Base-by-base conservation (phyloP, 2,113 vertebrate species). In the Aphelocoma coerulescens region DNA sequence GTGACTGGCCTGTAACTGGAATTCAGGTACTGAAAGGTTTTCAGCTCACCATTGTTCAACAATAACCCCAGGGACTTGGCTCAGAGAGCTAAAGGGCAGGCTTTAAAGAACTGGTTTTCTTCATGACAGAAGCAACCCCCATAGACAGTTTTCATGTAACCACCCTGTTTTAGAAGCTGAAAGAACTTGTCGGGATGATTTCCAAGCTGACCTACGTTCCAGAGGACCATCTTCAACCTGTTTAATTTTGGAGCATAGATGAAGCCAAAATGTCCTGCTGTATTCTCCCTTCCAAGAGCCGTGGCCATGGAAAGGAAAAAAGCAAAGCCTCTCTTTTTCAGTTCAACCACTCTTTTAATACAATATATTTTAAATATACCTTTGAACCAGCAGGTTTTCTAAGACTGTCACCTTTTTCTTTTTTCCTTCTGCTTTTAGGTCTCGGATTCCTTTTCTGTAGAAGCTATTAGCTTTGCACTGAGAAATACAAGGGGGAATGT, bases 401-500 rank as follows among this genome's bases (percentile, higher is more conserved):
- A 79, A 85, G 84, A 72, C 55, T 66, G 62, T 62, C 55, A 62
- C 48, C 27, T 91, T 86, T 89, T 85, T 71, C 69, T 87, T 82
- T 61, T 82, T 79, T 63, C 61, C 67, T 93, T 90, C 54, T 61
- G 58, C 85, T 93, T 76, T 66, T 58, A 79, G 35, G 46, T 76
- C 51, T 96, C 24, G 0, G 63, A 63, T 95, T 89, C 51, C 55
- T 90, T 85, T 93, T 90, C 91, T 65, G 23, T 43, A 59, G 71
- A 88, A 73, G 90, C 85, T 79, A 57, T 91, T 90, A 94, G 58
- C 71, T 90, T 72, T 95, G 62, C 63, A 48, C 43, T 76, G 71
- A 83, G 89, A 93, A 96, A 95, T 90, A 90, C 67, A 93, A 95
- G 84, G 78, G 92, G 77, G 62, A 94, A 76, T 76, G 95, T 18